phyloP scores from a whole-genome alignment of 2,113 vertebrate genomes.

The Theristicus caerulescens region DNA sequence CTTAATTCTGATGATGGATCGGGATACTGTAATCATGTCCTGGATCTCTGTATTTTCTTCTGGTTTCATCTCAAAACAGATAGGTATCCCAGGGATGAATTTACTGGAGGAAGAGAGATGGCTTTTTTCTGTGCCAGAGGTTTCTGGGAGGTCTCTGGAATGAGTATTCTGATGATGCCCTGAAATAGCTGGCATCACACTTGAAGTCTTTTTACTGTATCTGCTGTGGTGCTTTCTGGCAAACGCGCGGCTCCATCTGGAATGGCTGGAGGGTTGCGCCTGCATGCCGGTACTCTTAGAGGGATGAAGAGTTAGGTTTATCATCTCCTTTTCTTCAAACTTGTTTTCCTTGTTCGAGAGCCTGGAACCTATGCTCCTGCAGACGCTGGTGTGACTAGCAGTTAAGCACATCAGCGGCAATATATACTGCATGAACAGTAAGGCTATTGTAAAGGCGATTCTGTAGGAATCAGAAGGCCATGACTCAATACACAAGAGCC shows the following conservation, averaged over 20 bases:
- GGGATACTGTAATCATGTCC: constrained; percentile 66
- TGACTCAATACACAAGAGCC: constrained; percentile 77
- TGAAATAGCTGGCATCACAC: constrained; percentile 74
- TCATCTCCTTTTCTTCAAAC: constrained; percentile 81
- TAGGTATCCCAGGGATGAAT: constrained; percentile 77
- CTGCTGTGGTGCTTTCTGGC: constrained; percentile 75
- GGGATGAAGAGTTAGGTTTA: constrained; percentile 77
- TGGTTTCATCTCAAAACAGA: constrained; percentile 82
- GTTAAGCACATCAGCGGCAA: constrained; percentile 79
- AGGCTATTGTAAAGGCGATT: constrained; percentile 78
- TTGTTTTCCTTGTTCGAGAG: constrained; percentile 69
- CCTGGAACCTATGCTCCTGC: constrained; percentile 77
- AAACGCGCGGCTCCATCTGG: constrained; percentile 68
- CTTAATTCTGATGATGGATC: constrained; percentile 71
- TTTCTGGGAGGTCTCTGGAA: constrained; percentile 55
- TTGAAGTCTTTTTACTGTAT: constrained; percentile 80
- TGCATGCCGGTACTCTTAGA: constrained; percentile 39
- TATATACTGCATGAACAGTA: constrained; percentile 82
- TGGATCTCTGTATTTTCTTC: constrained; percentile 72
- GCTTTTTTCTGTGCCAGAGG: constrained; percentile 61
- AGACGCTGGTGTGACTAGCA: constrained; percentile 81
- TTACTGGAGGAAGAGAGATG: constrained; percentile 71
- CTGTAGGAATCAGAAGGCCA: constrained; percentile 82
- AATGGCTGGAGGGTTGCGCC: constrained; percentile 12
- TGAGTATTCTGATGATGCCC: constrained; percentile 52